These are phyloP conservation scores for Meles meles DNA, from an alignment of 2,113 vertebrate genomes.

Conservation along the genomic window DNA sequence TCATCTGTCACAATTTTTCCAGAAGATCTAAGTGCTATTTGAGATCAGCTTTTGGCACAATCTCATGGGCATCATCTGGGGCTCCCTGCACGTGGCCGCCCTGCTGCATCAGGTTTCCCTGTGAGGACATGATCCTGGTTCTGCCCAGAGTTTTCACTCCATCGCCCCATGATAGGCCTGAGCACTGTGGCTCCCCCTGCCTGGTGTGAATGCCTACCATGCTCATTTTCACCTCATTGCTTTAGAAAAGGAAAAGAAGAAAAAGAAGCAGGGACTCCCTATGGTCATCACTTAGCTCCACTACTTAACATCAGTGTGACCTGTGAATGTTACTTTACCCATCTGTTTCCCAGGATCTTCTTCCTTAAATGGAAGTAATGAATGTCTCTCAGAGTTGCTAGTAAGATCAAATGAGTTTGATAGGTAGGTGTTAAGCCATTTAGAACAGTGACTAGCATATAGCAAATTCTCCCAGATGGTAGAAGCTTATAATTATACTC, in stretches of 20 bases:
- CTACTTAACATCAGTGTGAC: not conserved
- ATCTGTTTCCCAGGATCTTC: not conserved
- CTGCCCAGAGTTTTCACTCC: not conserved
- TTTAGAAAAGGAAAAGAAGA: not conserved
- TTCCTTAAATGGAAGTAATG: not conserved
- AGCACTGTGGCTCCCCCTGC: not conserved
- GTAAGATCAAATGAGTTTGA: not conserved
- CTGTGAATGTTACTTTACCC: not conserved
- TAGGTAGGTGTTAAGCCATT: not conserved
- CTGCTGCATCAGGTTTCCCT: not conserved
- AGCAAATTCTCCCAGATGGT: not conserved
- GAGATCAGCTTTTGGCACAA: not conserved
- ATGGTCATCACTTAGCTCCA: not conserved
- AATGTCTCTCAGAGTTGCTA: not conserved
- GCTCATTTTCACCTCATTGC: not conserved
- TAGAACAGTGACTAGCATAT: not conserved
- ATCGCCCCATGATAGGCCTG: not conserved
- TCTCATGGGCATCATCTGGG: not conserved
- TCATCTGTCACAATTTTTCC: not conserved
- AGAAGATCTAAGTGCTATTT: not conserved
- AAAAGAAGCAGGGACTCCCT: not conserved
- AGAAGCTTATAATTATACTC: not conserved
- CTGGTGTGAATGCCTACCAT: not conserved
- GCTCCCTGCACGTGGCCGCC: not conserved
- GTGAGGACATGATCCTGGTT: not conserved